Conservation (phyloP, 2,113 vertebrate genomes). For the Hemibagrus wyckioides region DNA sequence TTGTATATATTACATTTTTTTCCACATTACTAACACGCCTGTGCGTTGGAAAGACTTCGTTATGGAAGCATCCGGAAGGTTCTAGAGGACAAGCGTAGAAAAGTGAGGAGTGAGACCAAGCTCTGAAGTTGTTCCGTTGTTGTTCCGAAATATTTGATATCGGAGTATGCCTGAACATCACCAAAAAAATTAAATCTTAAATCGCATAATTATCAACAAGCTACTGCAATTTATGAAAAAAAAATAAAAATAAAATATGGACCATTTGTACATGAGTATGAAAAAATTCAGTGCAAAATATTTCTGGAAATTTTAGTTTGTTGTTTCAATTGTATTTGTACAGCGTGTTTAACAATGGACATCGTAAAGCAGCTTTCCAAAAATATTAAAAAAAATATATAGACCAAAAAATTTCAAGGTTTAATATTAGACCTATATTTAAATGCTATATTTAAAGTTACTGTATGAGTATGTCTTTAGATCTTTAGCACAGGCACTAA, state of each 20-base stretch:
- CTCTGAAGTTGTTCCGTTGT: no score
- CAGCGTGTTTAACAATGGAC: no score
- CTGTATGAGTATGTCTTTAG: conserved; percentile 22
- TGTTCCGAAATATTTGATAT: no score
- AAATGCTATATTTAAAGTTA: no score
- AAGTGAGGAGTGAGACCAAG: background rate
- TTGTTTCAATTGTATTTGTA: no score
- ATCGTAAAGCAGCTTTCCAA: no score
- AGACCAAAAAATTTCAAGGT: no score
- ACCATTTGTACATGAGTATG: background rate
- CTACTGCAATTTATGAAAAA: background rate
- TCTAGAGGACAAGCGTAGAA: background rate
- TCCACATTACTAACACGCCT: background rate
- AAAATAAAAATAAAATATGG: no score
- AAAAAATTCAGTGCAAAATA: background rate
- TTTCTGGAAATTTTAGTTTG: background rate
- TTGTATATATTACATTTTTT: background rate
- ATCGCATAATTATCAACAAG: no score
- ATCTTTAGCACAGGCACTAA: background rate
- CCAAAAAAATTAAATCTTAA: background rate
- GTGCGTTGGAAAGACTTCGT: background rate
- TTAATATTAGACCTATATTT: no score
- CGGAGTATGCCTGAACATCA: background rate
- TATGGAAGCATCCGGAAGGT: background rate
- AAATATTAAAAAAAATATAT: no score